Base-by-base conservation (phyloP, 2,888 invertebrate genomes). In the Heteromurus nitidus region DNA sequence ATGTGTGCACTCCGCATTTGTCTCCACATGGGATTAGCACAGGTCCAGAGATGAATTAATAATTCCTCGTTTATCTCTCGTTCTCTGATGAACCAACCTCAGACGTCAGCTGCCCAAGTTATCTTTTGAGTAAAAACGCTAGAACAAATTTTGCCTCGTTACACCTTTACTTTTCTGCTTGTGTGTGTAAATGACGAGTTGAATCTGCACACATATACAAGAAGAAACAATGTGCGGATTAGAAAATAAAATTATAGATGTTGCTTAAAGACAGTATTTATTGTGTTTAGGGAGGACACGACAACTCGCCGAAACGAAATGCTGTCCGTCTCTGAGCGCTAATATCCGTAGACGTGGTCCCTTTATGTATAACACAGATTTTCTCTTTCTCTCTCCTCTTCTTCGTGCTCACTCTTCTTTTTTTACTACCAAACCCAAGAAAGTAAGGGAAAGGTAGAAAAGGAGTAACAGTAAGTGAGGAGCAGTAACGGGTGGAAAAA, bases 271-370 rank as follows among this genome's bases (percentile, higher is more conserved):
- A 53, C 18, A 18, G 53, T 20, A 53, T 53, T n/a, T n/a, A 53
- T 53, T 18, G 18, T 53, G 18, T 53, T 26, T 13, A 64, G 73
- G 80, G 80, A 80, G 73, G 80, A 80, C 36, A 36, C 80, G 80
- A 80, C 80, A 73, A 80, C 80, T 80, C 73, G 80, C 80, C 80
- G 80, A 80, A 73, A 80, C 80, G 80, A 80, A 80, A 80, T 80
- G 80, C 80, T 80, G 80, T 80, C 80, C 73, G 80, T 80, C 80
- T 80, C 80, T 80, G 80, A 80, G 80, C 80, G 36, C 68, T 73
- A 53, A 50, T 73, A 73, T 80, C 67, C 73, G 53, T 26, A 67
- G 62, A 65, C 73, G 36, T 36, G 44, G 72, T 64, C 20, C 69
- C 79, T 79, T 79, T 79, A 80, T 73, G 73, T 73, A 80, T 80